Evolutionary conservation across 92 coral and sea anemone species (phyloP).

Genomic region (Virgularia gustaviana): DNA sequence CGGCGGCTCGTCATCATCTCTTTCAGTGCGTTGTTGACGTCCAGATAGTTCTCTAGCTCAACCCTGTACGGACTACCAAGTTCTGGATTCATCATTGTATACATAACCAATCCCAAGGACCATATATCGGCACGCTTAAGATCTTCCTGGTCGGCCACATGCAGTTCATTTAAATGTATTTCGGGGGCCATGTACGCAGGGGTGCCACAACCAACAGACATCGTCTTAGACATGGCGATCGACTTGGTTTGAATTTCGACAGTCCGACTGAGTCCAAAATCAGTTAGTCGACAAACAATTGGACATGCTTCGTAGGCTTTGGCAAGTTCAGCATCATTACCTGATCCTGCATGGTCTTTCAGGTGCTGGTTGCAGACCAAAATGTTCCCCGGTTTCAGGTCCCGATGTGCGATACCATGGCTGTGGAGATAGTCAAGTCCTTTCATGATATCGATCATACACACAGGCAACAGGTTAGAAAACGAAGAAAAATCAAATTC

Average conservation of each 20-base stretch:
- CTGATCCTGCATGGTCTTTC: neutral
- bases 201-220: slow-evolving; percentile 37
- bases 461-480: slow-evolving; percentile 29
- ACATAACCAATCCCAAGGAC: slow-evolving; percentile 42
- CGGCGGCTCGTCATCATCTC: neutral
- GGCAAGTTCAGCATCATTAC: neutral
- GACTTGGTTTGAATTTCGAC: slow-evolving; percentile 36
- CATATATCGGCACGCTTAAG: slow-evolving; percentile 46
- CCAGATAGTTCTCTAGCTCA: neutral
- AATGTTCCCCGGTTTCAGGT: slow-evolving; percentile 37
- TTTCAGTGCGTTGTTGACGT: neutral
- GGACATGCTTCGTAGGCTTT: slow-evolving; percentile 34
- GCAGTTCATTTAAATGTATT: slow-evolving; percentile 10
- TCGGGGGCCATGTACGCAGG: slow-evolving; percentile 45
- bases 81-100: slow-evolving; percentile 23
- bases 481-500: slow-evolving; percentile 36
- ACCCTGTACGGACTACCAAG: slow-evolving; percentile 21
- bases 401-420: slow-evolving; percentile 32
- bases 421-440: slow-evolving; percentile 38
- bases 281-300: slow-evolving; percentile 45
- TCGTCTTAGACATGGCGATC: slow-evolving; percentile 26
- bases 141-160: slow-evolving; percentile 38
- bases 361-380: slow-evolving; percentile 45
- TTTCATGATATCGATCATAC: slow-evolving; percentile 31
- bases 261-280: slow-evolving; percentile 39